Percentiles rank a stretch among this genome's conserved stretches.
Conservation (phyloP, 2,797 vertebrate genomes). For the Silurus lanzhouensis region DNA sequence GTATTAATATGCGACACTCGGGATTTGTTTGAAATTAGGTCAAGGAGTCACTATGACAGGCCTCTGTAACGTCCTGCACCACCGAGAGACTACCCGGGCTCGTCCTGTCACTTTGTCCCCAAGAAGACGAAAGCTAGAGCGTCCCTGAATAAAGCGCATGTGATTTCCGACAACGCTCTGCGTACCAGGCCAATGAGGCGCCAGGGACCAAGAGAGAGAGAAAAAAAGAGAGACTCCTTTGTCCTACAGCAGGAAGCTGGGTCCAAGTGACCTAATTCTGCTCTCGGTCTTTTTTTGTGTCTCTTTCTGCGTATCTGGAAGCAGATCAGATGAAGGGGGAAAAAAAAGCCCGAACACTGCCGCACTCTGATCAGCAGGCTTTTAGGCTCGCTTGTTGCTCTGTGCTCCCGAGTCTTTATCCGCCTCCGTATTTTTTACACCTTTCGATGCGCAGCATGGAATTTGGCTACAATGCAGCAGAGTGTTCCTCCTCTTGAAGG, state of each 20-base stretch:
- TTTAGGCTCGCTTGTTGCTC: constrained; percentile 58
- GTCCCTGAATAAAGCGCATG: constrained; percentile 3
- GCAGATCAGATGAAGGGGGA: constrained; percentile 62
- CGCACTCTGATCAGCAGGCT: constrained; percentile 57
- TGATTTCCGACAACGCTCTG: constrained; percentile 26
- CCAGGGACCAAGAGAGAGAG: constrained; percentile 52
- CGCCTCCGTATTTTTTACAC: constrained; percentile 45
- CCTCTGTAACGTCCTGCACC: neutral
- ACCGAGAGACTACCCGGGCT: neutral
- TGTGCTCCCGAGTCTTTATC: constrained; percentile 38
- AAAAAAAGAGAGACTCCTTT: constrained; percentile 69
- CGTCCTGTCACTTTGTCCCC: neutral
- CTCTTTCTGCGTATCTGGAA: constrained; percentile 63
- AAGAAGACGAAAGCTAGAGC: neutral
- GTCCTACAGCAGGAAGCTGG: constrained; percentile 71
- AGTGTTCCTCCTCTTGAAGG: constrained; percentile 29
- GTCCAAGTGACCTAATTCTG: constrained; percentile 78
- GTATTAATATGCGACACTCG: neutral
- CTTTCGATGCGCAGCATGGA: constrained; percentile 59
- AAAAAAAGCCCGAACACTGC: neutral
- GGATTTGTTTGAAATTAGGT: neutral
- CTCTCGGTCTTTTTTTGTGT: constrained; percentile 43
- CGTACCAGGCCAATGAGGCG: constrained; percentile 15
- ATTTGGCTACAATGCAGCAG: constrained; percentile 49
- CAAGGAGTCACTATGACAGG: neutral